A percentile compares a stretch with the other conserved stretches of the same genome.
These are phyloP conservation scores for Tokudaia muenninki DNA, from an alignment of 2,797 vertebrate species.

Conservation along the genomic window DNA sequence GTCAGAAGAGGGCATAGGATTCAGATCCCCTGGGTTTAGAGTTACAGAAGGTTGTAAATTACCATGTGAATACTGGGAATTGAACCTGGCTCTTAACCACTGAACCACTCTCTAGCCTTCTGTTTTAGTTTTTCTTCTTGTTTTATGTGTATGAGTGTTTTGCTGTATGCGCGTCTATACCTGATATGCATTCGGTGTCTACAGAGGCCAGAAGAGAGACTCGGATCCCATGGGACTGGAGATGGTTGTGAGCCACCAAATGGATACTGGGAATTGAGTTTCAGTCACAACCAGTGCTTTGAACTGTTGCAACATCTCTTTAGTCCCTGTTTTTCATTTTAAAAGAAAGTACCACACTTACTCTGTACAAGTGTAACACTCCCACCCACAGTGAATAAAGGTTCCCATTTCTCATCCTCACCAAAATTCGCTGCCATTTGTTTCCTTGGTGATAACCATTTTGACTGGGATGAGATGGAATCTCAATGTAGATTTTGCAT, in stretches of 20 bases:
- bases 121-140: not conserved
- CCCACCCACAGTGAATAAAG: not conserved
- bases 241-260: not conserved
- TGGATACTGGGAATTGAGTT: not conserved
- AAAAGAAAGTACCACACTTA: not conserved
- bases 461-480: not conserved
- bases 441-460: not conserved
- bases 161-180: not conserved
- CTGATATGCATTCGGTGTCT: not conserved
- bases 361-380: not conserved
- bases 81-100: not conserved
- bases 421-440: not conserved
- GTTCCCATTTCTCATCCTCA: not conserved
- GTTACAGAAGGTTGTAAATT: not conserved
- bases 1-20: not conserved
- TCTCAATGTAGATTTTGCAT: not conserved
- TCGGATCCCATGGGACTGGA: no score
- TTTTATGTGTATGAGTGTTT: not conserved
- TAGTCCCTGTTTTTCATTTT: not conserved
- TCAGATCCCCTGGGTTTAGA: not conserved
- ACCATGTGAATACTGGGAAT: no score
- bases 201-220: not conserved
- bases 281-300: not conserved
- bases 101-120: not conserved
- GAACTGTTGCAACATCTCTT: not conserved